Conservation (phyloP, 1,140 invertebrate genomes). For the Bombus terrestris region DNA sequence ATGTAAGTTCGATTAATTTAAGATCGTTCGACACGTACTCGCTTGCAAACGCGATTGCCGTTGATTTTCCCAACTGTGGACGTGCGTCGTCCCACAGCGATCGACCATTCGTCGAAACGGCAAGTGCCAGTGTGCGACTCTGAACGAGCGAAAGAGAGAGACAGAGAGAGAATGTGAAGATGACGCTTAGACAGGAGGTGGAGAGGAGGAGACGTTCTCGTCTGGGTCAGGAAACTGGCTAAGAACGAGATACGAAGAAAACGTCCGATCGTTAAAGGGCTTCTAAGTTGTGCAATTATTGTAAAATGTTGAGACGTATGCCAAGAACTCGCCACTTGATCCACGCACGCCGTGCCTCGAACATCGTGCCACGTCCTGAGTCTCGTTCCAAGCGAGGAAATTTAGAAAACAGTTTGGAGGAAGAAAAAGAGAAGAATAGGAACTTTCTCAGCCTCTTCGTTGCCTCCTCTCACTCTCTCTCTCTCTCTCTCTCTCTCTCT, state of each 20-base stretch:
- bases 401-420: not conserved
- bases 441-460: not conserved
- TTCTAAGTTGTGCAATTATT: conserved; percentile 31
- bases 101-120: not conserved
- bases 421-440: too few relatives aligned
- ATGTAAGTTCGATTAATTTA: conserved; percentile 5
- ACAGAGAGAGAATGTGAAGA: not conserved
- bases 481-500: not conserved
- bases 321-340: not conserved
- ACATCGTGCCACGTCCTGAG: not conserved
- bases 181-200: not conserved
- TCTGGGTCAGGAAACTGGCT: not conserved
- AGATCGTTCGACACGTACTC: not conserved
- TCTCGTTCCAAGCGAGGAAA: not conserved
- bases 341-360: not conserved
- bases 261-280: conserved; percentile 52
- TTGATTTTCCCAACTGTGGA: not conserved
- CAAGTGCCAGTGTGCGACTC: not conserved
- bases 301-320: not conserved
- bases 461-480: not conserved
- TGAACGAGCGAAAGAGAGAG: not conserved
- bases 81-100: not conserved
- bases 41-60: not conserved
- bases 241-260: conserved; percentile 22
- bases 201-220: too few relatives aligned